Conservation (phyloP, 1,140 invertebrate genomes). For the Harlomillsia oculata region DNA sequence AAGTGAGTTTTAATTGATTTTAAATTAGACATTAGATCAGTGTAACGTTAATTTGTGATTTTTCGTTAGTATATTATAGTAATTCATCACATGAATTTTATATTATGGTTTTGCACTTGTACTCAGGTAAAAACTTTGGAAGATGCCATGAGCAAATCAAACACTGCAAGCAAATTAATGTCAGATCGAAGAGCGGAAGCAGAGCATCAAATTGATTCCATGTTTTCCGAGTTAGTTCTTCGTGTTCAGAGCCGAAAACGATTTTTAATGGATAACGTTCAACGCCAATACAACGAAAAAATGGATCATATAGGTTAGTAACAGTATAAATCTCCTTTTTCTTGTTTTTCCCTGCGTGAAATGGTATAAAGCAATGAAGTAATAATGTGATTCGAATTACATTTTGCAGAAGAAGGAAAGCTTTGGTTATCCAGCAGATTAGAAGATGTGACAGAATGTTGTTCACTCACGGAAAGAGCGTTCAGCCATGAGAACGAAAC, state of each 20-base stretch:
- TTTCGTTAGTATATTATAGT: conserved; percentile 3
- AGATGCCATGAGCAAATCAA: conserved; percentile 41
- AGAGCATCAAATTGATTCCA: conserved; percentile 39
- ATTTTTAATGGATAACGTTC: conserved; percentile 42
- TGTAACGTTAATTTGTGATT: background rate
- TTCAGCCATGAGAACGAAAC: conserved; percentile 45
- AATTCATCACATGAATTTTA: background rate
- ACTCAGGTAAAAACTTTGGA: conserved; percentile 41
- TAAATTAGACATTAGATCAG: too few species aligned
- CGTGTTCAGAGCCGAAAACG: conserved; percentile 41
- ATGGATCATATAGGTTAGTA: conserved; percentile 40
- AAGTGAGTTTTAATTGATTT: too few species aligned
- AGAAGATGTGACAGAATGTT: conserved; percentile 41
- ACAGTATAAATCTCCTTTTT: background rate
- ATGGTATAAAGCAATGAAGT: background rate
- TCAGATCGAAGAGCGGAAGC: conserved; percentile 38
- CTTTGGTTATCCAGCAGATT: conserved; percentile 42
- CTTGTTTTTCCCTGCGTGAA: background rate
- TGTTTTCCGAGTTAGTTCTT: conserved; percentile 41
- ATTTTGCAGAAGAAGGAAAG: conserved; percentile 38
- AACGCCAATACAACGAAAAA: conserved; percentile 41
- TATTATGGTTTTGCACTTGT: background rate
- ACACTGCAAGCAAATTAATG: conserved; percentile 39
- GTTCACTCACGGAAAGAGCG: conserved; percentile 44
- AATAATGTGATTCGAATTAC: background rate